Base-by-base conservation (phyloP, 23 tunicate species). In the Styela clava region DNA sequence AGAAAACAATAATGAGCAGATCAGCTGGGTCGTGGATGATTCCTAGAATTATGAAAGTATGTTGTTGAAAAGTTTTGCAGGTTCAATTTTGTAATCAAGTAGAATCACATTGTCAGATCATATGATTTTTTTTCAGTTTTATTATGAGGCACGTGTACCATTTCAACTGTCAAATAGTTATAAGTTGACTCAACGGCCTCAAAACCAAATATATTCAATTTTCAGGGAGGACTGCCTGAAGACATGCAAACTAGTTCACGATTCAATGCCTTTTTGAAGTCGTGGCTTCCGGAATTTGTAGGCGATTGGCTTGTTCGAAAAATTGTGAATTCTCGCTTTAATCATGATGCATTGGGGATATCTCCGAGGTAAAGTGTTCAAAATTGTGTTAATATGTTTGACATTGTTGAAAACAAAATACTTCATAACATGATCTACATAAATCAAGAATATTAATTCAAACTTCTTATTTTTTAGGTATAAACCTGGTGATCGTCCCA, bases 21-120 rank as follows among this genome's bases (percentile, higher is more conserved):
- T 63, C 85, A 12, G 34, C 81, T 3, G 88, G 94, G 1, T 32
- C 64, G 2, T 89, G 94, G 94, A 62, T 89, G n/a, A 9, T 84
- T 25, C 85, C 94, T 18, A 64, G 94, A 73, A 67, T 77, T 5
- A 52, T 61, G 16, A 62, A 25, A 64, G 94, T 88, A 78, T 82
- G 81, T 34, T 78, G 26, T 78, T n/a, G n/a, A n/a, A n/a, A n/a
- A n/a, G n/a, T n/a, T n/a, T n/a, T 18, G 24, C 21, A 32, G 21
- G 18, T 19, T 74, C 31, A 74, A 74, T 19, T 19, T 61, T 61
- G 22, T 61, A 0, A 61, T 61, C n/a, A 0, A 61, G n/a, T 23
- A 21, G 64, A 23, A 21, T 22, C 64, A 61, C n/a, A 21, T 0
- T 61, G n/a, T 23, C 22, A 61, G n/a, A 61, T 61, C 23, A 61